Conservation (phyloP, 2,888 invertebrate genomes). For the Exocentrus adspersus region DNA sequence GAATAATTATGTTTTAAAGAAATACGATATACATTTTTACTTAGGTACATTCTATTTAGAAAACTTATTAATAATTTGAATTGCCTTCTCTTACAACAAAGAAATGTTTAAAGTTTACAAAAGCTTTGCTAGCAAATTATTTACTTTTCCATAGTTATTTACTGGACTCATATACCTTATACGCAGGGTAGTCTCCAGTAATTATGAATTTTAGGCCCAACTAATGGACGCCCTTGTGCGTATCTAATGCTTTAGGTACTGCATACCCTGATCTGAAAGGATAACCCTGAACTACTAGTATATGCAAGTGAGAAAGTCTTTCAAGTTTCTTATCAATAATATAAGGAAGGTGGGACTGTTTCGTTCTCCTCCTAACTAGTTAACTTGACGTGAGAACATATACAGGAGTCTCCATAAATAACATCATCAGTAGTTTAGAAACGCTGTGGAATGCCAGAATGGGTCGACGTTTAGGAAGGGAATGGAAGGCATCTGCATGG, state of each 20-base stretch:
- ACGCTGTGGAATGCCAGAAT: constrained; percentile 17
- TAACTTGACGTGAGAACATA: constrained; percentile 22
- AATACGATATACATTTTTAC: no score
- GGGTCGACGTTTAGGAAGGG: constrained; percentile 16
- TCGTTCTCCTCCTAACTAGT: constrained; percentile 12
- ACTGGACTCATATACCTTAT: no score
- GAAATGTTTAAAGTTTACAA: no score
- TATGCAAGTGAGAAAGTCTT: constrained; percentile 19
- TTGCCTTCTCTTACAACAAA: no score
- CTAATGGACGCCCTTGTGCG: constrained; percentile 4
- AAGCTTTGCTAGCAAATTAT: no score
- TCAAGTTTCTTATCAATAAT: constrained; percentile 25
- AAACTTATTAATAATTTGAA: no score
- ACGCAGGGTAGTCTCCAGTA: no score
- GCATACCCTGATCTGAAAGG: constrained; percentile 5
- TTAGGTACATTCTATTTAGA: no score
- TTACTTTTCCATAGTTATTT: no score
- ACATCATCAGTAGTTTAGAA: constrained; percentile 16
- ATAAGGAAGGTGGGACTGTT: constrained; percentile 17
- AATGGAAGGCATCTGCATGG: constrained; percentile 21
- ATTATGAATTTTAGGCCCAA: no score
- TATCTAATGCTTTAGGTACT: constrained; percentile 8
- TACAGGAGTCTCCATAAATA: constrained; percentile 23
- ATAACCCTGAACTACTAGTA: no score
- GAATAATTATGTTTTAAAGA: no score